Evolutionary conservation across 1,140 invertebrate species (phyloP).

Genomic region (Dinoponera quadriceps): DNA sequence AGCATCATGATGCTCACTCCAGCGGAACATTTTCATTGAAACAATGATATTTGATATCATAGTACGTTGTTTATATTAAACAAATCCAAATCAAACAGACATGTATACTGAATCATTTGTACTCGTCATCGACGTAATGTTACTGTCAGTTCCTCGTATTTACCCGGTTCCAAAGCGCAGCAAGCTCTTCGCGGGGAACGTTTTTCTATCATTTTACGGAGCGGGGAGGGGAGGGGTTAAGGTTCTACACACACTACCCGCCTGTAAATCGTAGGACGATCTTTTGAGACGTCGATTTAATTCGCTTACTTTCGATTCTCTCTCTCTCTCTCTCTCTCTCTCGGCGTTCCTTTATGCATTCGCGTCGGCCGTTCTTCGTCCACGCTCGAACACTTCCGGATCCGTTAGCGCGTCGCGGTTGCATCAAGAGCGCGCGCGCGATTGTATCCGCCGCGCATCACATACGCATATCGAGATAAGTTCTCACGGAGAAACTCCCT

Average conservation of each 20-base stretch:
- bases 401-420: background rate
- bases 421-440: conserved; percentile 1
- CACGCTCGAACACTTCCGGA: conserved; percentile 24
- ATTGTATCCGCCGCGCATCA: conserved; percentile 19
- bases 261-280: background rate
- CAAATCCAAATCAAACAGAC: too few relatives aligned
- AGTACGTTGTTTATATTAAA: too few relatives aligned
- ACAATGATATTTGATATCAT: too few relatives aligned
- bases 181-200: background rate
- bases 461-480: conserved; percentile 29
- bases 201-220: conserved; percentile 35
- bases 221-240: background rate
- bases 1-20: too few relatives aligned
- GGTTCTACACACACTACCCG: background rate
- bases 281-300: background rate
- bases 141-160: too few relatives aligned
- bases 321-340: too few relatives aligned
- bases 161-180: background rate
- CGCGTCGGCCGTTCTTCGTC: background rate
- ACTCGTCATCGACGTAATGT: too few relatives aligned
- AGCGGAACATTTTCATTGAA: too few relatives aligned
- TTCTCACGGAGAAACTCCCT: conserved; percentile 25
- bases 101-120: too few relatives aligned
- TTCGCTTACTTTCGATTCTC: background rate
- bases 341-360: too few relatives aligned